Percentiles rank a stretch among this genome's conserved stretches.
Conservation (phyloP, 2,888 invertebrate genomes). For the Creontiades dilutus region DNA sequence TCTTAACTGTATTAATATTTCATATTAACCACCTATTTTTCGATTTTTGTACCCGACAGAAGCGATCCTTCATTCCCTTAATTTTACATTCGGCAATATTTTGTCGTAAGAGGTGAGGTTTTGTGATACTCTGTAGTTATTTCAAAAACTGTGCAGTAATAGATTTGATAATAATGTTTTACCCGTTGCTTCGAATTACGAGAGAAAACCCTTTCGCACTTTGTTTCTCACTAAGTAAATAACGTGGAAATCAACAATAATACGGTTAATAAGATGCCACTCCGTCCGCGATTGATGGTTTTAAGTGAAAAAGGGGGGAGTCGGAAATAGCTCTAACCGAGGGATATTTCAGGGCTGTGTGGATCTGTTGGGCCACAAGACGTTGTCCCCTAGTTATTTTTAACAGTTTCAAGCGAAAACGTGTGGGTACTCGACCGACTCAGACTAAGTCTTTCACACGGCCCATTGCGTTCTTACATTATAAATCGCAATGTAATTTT, state of each 20-base stretch:
- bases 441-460: neutral
- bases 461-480: neutral
- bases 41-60: too few relatives aligned
- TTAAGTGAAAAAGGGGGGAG: neutral
- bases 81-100: too few relatives aligned
- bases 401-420: neutral
- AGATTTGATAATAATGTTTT: too few relatives aligned
- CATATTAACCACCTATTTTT: too few relatives aligned
- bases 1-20: too few relatives aligned
- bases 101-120: too few relatives aligned
- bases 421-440: neutral
- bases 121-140: too few relatives aligned
- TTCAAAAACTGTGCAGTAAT: too few relatives aligned
- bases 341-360: slow-evolving; percentile 39
- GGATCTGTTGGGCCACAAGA: slow-evolving; percentile 12
- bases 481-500: neutral
- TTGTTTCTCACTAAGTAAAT: too few relatives aligned
- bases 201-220: too few relatives aligned
- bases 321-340: neutral
- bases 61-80: too few relatives aligned
- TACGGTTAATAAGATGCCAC: neutral
- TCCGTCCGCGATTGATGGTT: neutral
- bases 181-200: too few relatives aligned
- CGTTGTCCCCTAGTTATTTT: slow-evolving; percentile 52
- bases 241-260: neutral